Conservation (phyloP, 2,888 invertebrate genomes). For the Seira sanloemensis region DNA sequence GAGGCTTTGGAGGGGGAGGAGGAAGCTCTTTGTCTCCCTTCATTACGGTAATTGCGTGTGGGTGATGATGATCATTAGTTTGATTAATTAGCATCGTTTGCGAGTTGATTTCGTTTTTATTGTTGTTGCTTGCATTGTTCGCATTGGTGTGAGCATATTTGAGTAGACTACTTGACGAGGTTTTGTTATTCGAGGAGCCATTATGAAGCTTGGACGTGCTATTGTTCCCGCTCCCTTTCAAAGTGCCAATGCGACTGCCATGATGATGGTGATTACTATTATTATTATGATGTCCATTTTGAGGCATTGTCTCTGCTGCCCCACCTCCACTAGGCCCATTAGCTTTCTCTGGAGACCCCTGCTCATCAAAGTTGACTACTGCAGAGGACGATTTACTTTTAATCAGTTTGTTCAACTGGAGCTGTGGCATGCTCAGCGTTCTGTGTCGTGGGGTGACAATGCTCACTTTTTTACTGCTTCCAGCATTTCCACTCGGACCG, state of each 20-base stretch:
- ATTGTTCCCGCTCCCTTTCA: slow-evolving; percentile 29
- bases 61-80: neutral
- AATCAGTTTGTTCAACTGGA: slow-evolving; percentile 76
- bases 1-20: slow-evolving; percentile 73
- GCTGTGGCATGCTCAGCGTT: slow-evolving; percentile 89
- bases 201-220: slow-evolving; percentile 49
- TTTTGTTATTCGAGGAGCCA: slow-evolving; percentile 28
- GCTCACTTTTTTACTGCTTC: slow-evolving; percentile 75
- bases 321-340: slow-evolving; percentile 4
- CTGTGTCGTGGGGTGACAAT: slow-evolving; percentile 84
- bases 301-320: slow-evolving; percentile 12
- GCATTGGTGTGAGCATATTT: slow-evolving; percentile 43
- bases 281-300: slow-evolving; percentile 32
- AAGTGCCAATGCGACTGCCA: slow-evolving; percentile 50
- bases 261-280: slow-evolving; percentile 36
- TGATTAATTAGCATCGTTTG: neutral
- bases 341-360: slow-evolving; percentile 41
- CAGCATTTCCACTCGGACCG: slow-evolving; percentile 30
- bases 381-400: slow-evolving; percentile 67
- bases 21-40: slow-evolving; percentile 65
- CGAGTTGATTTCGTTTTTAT: neutral
- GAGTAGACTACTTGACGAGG: slow-evolving; percentile 36
- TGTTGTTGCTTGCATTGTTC: slow-evolving; percentile 10
- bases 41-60: slow-evolving; percentile 5
- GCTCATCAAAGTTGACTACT: slow-evolving; percentile 67